Evolutionary conservation across 2,797 vertebrate genomes (phyloP), one percentile per base, ranked within the genome.

Genomic region (Alca torda): DNA sequence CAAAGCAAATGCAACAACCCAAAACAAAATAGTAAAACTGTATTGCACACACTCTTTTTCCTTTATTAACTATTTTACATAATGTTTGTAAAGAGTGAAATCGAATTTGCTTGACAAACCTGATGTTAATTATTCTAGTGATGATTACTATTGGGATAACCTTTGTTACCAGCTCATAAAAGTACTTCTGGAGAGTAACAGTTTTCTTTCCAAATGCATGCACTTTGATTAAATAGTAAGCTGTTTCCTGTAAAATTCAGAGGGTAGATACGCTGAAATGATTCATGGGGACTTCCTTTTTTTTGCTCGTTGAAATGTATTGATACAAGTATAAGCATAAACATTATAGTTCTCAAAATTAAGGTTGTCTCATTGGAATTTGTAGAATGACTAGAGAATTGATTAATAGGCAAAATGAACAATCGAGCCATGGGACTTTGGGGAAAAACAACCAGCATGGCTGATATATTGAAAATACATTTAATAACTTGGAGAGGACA

Each of bases 1-100:
- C 30, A 85, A 69, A 64, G 10, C 10, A 25, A 81, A 33, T 24
- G 20, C 4, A 80, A 80, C 5, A 10, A 11, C 4, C 2, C 9
- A 21, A 63, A 56, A 28, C 6, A 74, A 61, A 53, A 50, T 2
- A 78, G 7, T 9, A 78, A 75, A 88, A 67, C 4, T 17, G 1
- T 69, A 57, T 35, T 57, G 11, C 1, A 4, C 0, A 0, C 10
- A 14, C 6, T 68, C 4, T 56, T 85, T 33, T 9, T 20, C 25
- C 24, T 57, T 68, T 75, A 57, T 72, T 70, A 76, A 57, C 9
- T 45, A 3, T 53, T 95, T 91, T 68, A 70, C 6, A 8, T 57
- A 68, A 25, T 19, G 8, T 77, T 88, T 93, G 8, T 50, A 75
- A 88, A 87, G 60, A 87, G 54, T n/a, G 21, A 2, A 50, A 16